Evolutionary conservation across 2,113 vertebrate genomes (phyloP).

Genomic region (Lethenteron reissneri): DNA sequence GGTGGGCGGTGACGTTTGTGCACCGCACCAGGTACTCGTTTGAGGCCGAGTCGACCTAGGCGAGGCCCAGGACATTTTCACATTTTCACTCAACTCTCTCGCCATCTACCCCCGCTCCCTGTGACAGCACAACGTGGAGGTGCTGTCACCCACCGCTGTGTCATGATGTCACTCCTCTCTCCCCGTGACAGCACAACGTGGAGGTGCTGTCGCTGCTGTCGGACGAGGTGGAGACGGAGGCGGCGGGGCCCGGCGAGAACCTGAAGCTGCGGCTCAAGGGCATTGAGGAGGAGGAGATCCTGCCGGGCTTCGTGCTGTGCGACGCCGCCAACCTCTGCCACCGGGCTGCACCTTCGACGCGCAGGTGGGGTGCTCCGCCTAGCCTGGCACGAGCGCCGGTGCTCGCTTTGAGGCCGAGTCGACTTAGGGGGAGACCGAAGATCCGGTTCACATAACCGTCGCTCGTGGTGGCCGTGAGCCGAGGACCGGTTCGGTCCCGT

Average conservation of each 20-base stretch:
- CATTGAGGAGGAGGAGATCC: conserved; percentile 96
- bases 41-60: too few species aligned
- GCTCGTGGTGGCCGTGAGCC: too few species aligned
- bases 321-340: conserved; percentile 92
- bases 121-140: background rate
- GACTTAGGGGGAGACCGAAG: too few species aligned
- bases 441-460: too few species aligned
- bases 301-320: conserved; percentile 92
- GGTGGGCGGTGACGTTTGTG: too few species aligned
- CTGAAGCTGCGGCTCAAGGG: conserved; percentile 89
- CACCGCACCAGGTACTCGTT: too few species aligned
- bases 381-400: background rate
- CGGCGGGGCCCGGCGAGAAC: conserved; percentile 75
- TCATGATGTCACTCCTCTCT: background rate
- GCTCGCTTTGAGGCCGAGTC: too few species aligned
- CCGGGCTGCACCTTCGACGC: conserved; percentile 91
- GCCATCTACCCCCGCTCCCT: conserved; percentile 11
- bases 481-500: too few species aligned
- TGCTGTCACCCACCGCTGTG: too few species aligned
- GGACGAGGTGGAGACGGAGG: conserved; percentile 93
- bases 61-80: too few species aligned
- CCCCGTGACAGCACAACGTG: conserved; percentile 58
- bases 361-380: conserved; percentile 32
- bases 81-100: too few species aligned
- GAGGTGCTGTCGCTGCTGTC: conserved; percentile 90